Base-by-base conservation (phyloP, 2,888 invertebrate genomes). In the Nemurella pictetii region DNA sequence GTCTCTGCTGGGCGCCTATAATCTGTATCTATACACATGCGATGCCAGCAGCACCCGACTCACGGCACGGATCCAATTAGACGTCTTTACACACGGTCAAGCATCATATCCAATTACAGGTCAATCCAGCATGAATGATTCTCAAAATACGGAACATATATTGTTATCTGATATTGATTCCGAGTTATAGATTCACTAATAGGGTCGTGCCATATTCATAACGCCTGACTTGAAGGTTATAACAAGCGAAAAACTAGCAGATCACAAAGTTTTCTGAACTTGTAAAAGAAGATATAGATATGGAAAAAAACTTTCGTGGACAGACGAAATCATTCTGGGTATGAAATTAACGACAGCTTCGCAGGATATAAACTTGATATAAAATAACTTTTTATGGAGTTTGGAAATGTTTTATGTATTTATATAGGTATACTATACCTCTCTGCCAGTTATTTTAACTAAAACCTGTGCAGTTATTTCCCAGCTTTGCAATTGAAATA, bases 61-160 rank as follows among this genome's bases (percentile, higher is more conserved):
- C 15, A 55, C 9, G 55, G 55, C 55, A 55, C 55, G 55, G 9
- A 78, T 78, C 78, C 78, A 78, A 78, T 78, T 78, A 78, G 78
- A 28, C 12, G 30, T n/a, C 78, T 78, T 78, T n/a, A 78, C 78
- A 78, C 78, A 28, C 30, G 78, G 78, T 30, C 78, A 78, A 78
- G 78, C 78, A 30, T 78, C 30, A 9, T 30, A 78, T 78, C 30
- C 9, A 27, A 78, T 78, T 30, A 78, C 75, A 75, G 75, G 20
- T 75, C 55, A 20, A 55, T 55, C 3, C 55, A 55, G 55, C 55
- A 55, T 55, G 55, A 55, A 12, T 55, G 55, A 55, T 55, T 55
- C 55, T 55, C 55, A 55, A 55, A 55, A 35, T 20, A 55, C 55
- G 55, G 55, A 20, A 55, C 55, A 55, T 55, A 55, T 55, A 55